A percentile compares a stretch with the other conserved stretches of the same genome.
Evolutionary conservation across 2,888 invertebrate genomes (phyloP).

Genomic region (Ornithoptera alexandrae): DNA sequence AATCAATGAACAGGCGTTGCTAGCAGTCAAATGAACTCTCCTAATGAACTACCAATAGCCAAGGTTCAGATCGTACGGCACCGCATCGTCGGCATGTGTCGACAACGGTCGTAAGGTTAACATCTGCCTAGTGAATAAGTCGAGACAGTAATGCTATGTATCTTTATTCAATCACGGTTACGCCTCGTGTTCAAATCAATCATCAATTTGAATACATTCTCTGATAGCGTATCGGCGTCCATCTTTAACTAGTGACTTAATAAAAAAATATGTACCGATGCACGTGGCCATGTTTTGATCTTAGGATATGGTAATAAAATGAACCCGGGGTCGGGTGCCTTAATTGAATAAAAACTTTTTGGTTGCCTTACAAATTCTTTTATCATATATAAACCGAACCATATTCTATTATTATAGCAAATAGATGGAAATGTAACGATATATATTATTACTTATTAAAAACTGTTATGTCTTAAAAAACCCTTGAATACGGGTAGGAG

Average conservation of each 20-base stretch:
- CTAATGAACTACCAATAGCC: slow-evolving; percentile 27
- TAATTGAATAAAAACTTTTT: slow-evolving; percentile 28
- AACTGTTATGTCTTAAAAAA: too few species aligned
- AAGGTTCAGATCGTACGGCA: slow-evolving; percentile 15
- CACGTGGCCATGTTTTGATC: slow-evolving; percentile 33
- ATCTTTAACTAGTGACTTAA: slow-evolving; percentile 50
- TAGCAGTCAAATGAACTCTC: slow-evolving; percentile 6
- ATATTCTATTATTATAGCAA: neutral
- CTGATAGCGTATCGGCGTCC: slow-evolving; percentile 48
- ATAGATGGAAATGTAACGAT: neutral
- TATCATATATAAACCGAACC: neutral
- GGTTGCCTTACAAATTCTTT: slow-evolving; percentile 1
- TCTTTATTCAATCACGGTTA: slow-evolving; percentile 73
- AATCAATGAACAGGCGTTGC: slow-evolving; percentile 15
- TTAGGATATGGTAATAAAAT: slow-evolving; percentile 30
- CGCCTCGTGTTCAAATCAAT: slow-evolving; percentile 71
- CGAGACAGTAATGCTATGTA: slow-evolving; percentile 74
- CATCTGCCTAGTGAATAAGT: slow-evolving; percentile 52
- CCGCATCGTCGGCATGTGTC: slow-evolving; percentile 39
- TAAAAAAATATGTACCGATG: slow-evolving; percentile 36
- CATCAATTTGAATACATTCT: slow-evolving; percentile 77
- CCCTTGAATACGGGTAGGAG: too few species aligned
- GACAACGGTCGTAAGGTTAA: slow-evolving; percentile 64
- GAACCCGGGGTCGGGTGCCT: slow-evolving; percentile 21
- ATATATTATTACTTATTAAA: too few species aligned